Conservation (phyloP, 2,113 vertebrate genomes). For the Carassius gibelio region DNA sequence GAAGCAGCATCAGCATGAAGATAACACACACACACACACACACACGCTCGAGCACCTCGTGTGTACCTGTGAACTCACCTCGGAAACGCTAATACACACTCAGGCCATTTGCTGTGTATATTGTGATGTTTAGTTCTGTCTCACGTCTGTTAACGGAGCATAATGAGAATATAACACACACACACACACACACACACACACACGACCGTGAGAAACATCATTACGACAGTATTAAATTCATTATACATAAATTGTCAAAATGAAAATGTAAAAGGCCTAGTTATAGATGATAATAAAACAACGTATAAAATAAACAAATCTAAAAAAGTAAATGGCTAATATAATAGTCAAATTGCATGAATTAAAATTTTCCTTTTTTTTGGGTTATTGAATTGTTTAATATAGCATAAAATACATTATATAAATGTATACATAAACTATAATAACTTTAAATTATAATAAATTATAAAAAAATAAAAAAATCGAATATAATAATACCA, state of each 20-base stretch:
- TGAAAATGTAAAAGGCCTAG: not conserved
- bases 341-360: too few relatives aligned
- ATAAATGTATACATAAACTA: not conserved
- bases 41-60: constrained; percentile 27
- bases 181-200: not conserved
- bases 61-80: constrained; percentile 40
- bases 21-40: constrained; percentile 53
- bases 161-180: constrained; percentile 1
- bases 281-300: not conserved
- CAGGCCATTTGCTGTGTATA: constrained; percentile 48
- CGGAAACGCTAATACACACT: constrained; percentile 42
- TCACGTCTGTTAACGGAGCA: constrained; percentile 49
- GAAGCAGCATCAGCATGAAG: constrained; percentile 64
- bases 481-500: too few relatives aligned
- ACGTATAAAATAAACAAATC: not conserved
- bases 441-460: too few relatives aligned
- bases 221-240: not conserved
- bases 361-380: not conserved
- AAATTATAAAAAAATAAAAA: too few relatives aligned
- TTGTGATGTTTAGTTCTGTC: constrained; percentile 55
- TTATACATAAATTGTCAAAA: not conserved
- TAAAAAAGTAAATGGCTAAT: too few relatives aligned
- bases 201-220: not conserved
- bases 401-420: not conserved
- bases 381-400: not conserved